phyloP scores from a whole-genome alignment of 2,888 invertebrate genomes.

The Seira ritae region DNA sequence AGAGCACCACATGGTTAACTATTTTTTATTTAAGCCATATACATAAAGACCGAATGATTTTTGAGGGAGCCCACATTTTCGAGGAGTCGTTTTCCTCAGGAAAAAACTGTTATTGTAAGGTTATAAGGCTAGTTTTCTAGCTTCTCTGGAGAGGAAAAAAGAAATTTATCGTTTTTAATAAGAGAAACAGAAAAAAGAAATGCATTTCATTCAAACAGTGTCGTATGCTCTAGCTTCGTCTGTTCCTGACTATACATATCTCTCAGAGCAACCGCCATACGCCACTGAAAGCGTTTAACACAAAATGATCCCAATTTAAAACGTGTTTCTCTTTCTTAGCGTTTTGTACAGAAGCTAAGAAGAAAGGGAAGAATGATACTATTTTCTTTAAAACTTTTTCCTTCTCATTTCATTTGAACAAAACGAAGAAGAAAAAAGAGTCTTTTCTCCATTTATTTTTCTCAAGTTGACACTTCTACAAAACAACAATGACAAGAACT shows the following conservation, averaged over 20 bases:
- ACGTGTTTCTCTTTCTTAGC: conserved; percentile 42
- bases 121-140: conserved; percentile 29
- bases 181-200: conserved; percentile 63
- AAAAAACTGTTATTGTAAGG: conserved; percentile 65
- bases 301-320: conserved; percentile 65
- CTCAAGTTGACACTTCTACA: conserved; percentile 25
- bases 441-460: conserved; percentile 39
- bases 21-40: conserved; percentile 53
- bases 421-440: conserved; percentile 8
- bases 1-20: conserved; percentile 53
- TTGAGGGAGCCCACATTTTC: conserved; percentile 72
- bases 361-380: background rate
- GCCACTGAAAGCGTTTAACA: conserved; percentile 52
- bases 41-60: conserved; percentile 71
- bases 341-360: background rate
- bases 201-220: conserved; percentile 45
- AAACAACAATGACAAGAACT: conserved; percentile 26
- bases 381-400: background rate
- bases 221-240: conserved; percentile 12
- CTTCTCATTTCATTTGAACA: background rate
- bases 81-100: conserved; percentile 69
- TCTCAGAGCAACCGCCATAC: conserved; percentile 9
- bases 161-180: conserved; percentile 72
- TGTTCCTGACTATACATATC: background rate
- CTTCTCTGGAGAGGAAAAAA: conserved; percentile 47